Evolutionary conservation across 30 jellyfish, hydroid and myxozoan genomes (phyloP), one percentile per base, ranked within the genome.

Genomic region (Cassiopea xamachana): DNA sequence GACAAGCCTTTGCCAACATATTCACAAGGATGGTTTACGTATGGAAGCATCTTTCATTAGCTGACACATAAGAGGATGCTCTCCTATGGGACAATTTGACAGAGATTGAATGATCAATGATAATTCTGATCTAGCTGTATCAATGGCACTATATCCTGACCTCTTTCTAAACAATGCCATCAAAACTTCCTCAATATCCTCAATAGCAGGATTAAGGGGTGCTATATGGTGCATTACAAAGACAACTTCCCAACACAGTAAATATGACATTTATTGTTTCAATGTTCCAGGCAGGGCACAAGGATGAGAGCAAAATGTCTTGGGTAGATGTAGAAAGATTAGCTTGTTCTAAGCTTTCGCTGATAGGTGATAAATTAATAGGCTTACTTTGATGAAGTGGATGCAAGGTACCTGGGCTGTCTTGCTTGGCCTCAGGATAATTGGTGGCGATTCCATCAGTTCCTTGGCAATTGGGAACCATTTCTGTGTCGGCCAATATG

Each of bases 401-500:
- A 27, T 73, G 81, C 12, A 50, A 14, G 17, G 50, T 73, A 48
- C 39, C 50, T 73, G 81, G 81, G 39, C 12, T 10, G 3, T 16
- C 10, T 73, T 13, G 81, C 17, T 1, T 48, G 48, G 81, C 81
- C 39, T 73, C 18, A 73, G 12, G 48, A 27, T 48, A 48, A 73
- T 27, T 16, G 81, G 81, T 10, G 81, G 81, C 0, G 4, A 2
- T 39, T 14, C 19, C 81, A 73, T 10, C 51, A 73, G 48, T 10
- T 16, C 10, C 39, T 48, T 73, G 19, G 50, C 50, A 4, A 13
- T 73, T 27, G 48, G 81, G 50, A 14, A 73, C 81, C 81, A 73
- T 17, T 18, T 13, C 81, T 39, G 51, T 16, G 81, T 73, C 12
- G 81, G 81, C 81, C 81, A 73, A 73, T 73, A 48, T 73, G 51